Conservation (phyloP, 2,888 invertebrate genomes). For the Drosophila picticornis region DNA sequence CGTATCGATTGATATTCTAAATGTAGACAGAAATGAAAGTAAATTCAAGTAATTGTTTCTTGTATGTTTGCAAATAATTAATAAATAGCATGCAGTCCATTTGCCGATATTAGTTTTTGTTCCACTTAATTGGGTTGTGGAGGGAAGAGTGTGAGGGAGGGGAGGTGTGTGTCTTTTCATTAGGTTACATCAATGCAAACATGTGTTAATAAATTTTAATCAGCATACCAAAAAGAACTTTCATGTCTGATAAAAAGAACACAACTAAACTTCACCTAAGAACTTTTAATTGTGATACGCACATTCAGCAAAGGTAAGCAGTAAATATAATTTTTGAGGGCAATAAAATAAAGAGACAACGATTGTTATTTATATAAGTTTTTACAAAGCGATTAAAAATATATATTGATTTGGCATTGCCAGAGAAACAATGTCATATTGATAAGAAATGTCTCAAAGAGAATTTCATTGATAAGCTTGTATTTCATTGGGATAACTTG, state of each 20-base stretch:
- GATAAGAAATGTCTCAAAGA: constrained; percentile 22
- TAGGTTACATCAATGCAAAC: constrained; percentile 38
- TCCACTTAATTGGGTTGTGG: constrained; percentile 16
- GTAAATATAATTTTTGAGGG: not conserved
- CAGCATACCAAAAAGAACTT: constrained; percentile 17
- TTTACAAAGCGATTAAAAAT: not conserved
- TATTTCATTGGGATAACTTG: constrained; percentile 26
- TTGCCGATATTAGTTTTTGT: constrained; percentile 18
- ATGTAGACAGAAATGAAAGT: constrained; percentile 23
- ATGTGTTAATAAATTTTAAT: constrained; percentile 44
- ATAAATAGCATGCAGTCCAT: constrained; percentile 50
- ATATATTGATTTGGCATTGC: constrained; percentile 24
- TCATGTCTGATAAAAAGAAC: constrained; percentile 24
- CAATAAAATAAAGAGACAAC: not conserved
- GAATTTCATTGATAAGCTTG: constrained; percentile 36
- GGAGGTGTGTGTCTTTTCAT: constrained; percentile 14
- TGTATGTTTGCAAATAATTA: constrained; percentile 20
- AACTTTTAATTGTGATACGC: not conserved
- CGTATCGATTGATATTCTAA: constrained; percentile 92
- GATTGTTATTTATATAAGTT: not conserved
- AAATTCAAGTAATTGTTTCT: not conserved
- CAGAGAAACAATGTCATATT: constrained; percentile 6
- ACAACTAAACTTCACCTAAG: constrained; percentile 16
- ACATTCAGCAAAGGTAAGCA: constrained; percentile 1
- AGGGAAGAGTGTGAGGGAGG: not conserved